Base-by-base conservation (phyloP, 2,888 invertebrate genomes). In the Morpho helenor region DNA sequence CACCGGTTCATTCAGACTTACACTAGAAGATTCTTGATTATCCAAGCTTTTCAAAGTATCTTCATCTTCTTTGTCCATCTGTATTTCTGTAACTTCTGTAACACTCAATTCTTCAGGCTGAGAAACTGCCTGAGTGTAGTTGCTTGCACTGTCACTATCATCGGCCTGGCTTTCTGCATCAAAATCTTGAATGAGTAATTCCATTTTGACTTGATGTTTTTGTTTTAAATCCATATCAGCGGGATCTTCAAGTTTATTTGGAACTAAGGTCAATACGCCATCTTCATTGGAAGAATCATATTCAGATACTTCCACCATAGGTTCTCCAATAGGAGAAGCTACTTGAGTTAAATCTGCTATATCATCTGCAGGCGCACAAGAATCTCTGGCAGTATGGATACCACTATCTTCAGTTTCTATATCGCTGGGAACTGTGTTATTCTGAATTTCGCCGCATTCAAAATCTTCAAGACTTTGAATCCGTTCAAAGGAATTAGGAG, bases 401-500 rank as follows among this genome's bases (percentile, higher is more conserved):
- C 95, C 95, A 64, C 94, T 95, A 74, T 96, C 96, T 81, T 96
- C 96, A 46, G 94, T 92, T 78, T 94, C 95, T 48, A 93, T 94
- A 67, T 94, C 92, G 63, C 92, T 92, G 60, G 90, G 90, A 50
- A 92, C 92, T 44, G 87, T 87, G 62, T 87, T 88, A 64, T 87
- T 88, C 66, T 93, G 90, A 74, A 94, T 87, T 69, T 94, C 94
- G n/a, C 91, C 84, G 56, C 93, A 92, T 64, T 89, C 91, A 63
- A 94, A 89, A 68, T 93, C 93, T 79, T 94, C 93, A 61, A 93
- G 81, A 71, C 93, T 93, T 78, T 94, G 93, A 54, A 93, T 92
- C 65, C 94, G 89, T 68, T 93, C 93, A 67, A 93, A 93, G 7
- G 92, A 88, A 67, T 77, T 92, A 41, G 92, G 84, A 59, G 91